A percentile compares a stretch with the other conserved stretches of the same genome.
Conservation (phyloP, 2,113 vertebrate species). For the Sigmodon hispidus region DNA sequence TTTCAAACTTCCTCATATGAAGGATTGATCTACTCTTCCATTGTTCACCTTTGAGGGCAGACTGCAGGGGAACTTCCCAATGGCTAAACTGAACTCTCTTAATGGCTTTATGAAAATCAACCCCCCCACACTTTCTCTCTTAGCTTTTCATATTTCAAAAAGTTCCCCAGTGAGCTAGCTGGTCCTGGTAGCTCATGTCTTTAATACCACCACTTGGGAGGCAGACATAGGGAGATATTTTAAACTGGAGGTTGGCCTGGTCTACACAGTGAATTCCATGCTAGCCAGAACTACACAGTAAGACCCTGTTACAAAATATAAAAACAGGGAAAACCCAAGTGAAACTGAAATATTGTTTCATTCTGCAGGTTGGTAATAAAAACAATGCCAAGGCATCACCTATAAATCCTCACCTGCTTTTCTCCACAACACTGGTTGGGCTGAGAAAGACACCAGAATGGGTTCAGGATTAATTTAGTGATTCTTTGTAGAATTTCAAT, state of each 20-base stretch:
- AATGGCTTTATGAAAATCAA: constrained; percentile 38
- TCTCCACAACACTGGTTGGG: neutral
- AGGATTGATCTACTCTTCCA: constrained; percentile 2
- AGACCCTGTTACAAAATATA: neutral
- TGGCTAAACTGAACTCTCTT: constrained; percentile 48
- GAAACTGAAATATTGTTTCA: constrained; percentile 34
- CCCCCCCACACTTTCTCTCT: neutral
- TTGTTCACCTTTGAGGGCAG: neutral
- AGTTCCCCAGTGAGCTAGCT: neutral
- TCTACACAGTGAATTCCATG: neutral
- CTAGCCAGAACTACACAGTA: neutral
- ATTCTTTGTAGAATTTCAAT: constrained; percentile 7
- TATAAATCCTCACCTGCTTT: constrained; percentile 2
- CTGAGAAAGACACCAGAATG: neutral
- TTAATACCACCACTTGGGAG: neutral
- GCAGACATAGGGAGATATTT: neutral
- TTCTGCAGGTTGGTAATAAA: constrained; percentile 22
- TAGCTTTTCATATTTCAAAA: too few relatives aligned
- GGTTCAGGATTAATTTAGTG: constrained; percentile 3
- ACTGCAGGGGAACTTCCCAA: neutral
- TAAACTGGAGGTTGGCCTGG: neutral
- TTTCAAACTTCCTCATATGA: constrained; percentile 54
- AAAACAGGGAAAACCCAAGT: neutral
- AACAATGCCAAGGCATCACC: constrained; percentile 5
- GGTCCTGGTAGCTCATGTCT: neutral